phyloP scores from a whole-genome alignment of 2,797 vertebrate genomes.

The Perodicticus potto region DNA sequence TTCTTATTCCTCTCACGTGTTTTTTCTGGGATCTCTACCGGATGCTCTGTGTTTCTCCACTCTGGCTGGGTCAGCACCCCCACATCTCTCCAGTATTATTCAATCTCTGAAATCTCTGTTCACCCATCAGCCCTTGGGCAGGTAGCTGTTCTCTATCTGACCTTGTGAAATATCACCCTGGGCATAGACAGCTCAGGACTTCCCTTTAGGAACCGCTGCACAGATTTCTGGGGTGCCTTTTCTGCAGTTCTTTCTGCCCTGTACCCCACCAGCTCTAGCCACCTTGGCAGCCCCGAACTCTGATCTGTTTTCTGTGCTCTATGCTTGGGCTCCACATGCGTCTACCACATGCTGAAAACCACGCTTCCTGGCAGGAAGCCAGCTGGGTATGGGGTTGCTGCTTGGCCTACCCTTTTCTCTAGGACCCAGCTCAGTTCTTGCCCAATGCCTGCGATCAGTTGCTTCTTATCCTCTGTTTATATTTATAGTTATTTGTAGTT shows the following conservation, averaged over 20 bases:
- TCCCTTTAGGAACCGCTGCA: not conserved
- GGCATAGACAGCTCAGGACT: not conserved
- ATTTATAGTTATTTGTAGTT: not conserved
- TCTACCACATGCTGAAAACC: not conserved
- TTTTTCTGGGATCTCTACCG: not conserved
- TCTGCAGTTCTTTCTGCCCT: not conserved
- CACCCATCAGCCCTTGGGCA: not conserved
- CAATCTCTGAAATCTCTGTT: not conserved
- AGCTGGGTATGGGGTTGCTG: not conserved
- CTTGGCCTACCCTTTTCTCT: rapidly evolving
- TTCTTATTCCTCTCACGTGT: not conserved
- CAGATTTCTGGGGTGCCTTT: not conserved
- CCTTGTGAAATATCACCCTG: not conserved
- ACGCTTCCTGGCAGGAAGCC: not conserved
- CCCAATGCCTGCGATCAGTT: not conserved
- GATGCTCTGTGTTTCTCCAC: not conserved
- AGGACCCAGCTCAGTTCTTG: not conserved
- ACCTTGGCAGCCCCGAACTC: not conserved
- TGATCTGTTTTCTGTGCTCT: not conserved
- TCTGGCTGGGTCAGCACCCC: not conserved
- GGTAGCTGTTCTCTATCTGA: not conserved
- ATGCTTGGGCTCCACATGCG: rapidly evolving
- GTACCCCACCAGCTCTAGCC: not conserved
- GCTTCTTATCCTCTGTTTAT: not conserved
- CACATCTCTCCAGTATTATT: not conserved